These are phyloP conservation scores for Chrysolina americana DNA, from an alignment of 2,888 invertebrate species.

Conservation along the genomic window DNA sequence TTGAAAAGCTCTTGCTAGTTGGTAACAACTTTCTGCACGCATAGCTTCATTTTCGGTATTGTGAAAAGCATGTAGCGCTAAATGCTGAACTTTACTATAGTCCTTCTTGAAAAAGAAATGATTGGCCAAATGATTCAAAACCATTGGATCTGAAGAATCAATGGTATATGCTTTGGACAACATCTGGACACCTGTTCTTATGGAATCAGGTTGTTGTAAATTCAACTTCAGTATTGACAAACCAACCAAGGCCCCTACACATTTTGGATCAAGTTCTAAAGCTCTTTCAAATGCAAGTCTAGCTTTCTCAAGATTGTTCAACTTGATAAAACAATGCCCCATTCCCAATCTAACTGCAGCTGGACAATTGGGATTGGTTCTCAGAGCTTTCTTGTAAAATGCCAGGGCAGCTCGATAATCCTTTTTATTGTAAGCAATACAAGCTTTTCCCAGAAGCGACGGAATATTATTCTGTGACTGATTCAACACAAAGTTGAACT, in stretches of 20 bases:
- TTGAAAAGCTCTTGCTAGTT: constrained; percentile 96
- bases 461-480: constrained; percentile 97
- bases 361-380: constrained; percentile 97
- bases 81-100: constrained; percentile 94
- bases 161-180: constrained; percentile 96
- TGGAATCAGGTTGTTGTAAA: constrained; percentile 91
- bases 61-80: constrained; percentile 97
- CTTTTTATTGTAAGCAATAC: constrained; percentile 98
- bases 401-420: constrained; percentile 95
- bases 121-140: constrained; percentile 98
- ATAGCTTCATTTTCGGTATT: constrained; percentile 99
- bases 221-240: constrained; percentile 95
- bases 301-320: constrained; percentile 96
- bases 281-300: constrained; percentile 97
- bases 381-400: constrained; percentile 97
- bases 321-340: constrained; percentile 98
- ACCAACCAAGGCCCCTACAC: constrained; percentile 97
- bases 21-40: constrained; percentile 98
- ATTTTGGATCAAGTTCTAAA: constrained; percentile 90
- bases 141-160: constrained; percentile 98
- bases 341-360: constrained; percentile 91
- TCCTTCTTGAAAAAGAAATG: constrained; percentile 99
- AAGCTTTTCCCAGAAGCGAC: constrained; percentile 97
- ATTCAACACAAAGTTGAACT: constrained; percentile 98
- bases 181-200: constrained; percentile 95